Base-by-base conservation (phyloP, 2,113 vertebrate genomes). In the Triplophysa siluroides region DNA sequence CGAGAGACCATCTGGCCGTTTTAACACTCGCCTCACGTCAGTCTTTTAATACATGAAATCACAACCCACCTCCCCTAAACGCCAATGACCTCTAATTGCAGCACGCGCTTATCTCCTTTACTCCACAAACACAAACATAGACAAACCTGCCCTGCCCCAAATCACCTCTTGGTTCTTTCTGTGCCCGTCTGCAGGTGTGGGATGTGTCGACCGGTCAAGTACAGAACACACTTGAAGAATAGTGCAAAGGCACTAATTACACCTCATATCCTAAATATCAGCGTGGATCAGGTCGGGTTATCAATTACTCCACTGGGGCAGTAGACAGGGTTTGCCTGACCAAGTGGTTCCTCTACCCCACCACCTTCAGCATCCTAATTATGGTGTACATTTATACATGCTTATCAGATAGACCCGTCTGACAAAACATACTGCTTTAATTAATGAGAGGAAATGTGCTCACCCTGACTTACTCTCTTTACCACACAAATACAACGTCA, bases 211-310 rank as follows among this genome's bases (percentile, higher is more conserved):
- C 21, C 41, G 52, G 33, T 61, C 56, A 58, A 33, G 29, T 26
- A 76, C 19, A 16, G 33, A 76, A 13, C 60, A 84, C 45, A 84
- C 65, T 88, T 76, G 85, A 79, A 85, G 83, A 85, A 79, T 87
- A 85, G 88, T 81, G 76, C 72, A 78, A 33, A 81, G 84, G 79
- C 79, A 75, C 65, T 86, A 89, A 87, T 86, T 84, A 82, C 82
- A 71, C 81, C 85, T 66, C 83, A 82, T 81, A 78, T 83, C 82
- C 71, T 85, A 90, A 88, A 90, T 90, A 88, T 89, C 86, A 89
- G 41, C 11, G 79, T 70, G 21, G 78, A 64, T 26, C 8, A 60
- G 60, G 45, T 16, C 2, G 7, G 13, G 60, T 71, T 29, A n/a
- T 43, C 14, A 47, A 52, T 18, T 11, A 78, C 61, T 43, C 67